Evolutionary conservation across 2,888 invertebrate genomes (phyloP).

Genomic region (Lamellibrachia columna): DNA sequence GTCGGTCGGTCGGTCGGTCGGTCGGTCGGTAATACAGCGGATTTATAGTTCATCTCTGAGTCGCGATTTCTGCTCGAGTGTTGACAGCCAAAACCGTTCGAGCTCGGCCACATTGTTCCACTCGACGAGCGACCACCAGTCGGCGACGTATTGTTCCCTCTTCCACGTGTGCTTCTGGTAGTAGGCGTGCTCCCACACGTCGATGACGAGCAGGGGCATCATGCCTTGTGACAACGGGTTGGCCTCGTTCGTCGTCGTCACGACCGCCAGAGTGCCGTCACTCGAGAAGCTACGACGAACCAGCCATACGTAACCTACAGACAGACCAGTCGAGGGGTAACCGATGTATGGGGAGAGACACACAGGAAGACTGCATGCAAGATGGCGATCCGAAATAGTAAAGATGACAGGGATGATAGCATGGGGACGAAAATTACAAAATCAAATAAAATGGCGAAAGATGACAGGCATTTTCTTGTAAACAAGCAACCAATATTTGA

Average conservation of each 20-base stretch:
- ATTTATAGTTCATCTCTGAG: neutral
- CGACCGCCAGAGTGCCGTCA: slow-evolving; percentile 25
- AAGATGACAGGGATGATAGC: too few species aligned
- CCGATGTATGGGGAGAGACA: too few species aligned
- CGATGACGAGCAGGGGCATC: slow-evolving; percentile 23
- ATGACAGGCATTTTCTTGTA: too few species aligned
- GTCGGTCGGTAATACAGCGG: neutral
- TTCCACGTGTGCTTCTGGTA: slow-evolving; percentile 46
- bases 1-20: neutral
- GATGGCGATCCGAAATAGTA: too few species aligned
- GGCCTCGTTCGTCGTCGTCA: slow-evolving; percentile 20
- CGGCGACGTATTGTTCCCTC: slow-evolving; percentile 44
- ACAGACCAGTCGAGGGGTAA: neutral
- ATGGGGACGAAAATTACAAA: too few species aligned
- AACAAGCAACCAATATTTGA: too few species aligned
- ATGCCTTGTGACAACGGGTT: slow-evolving; percentile 16
- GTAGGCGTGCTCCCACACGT: slow-evolving; percentile 29
- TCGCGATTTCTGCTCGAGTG: neutral
- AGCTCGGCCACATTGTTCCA: neutral
- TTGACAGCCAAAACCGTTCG: neutral
- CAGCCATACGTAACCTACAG: slow-evolving; percentile 58
- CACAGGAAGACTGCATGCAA: too few species aligned
- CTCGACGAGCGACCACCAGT: neutral
- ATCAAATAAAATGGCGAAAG: too few species aligned
- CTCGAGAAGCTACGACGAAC: slow-evolving; percentile 42